Conservation (phyloP, 2,113 vertebrate species). For the Spilogale gracilis region DNA sequence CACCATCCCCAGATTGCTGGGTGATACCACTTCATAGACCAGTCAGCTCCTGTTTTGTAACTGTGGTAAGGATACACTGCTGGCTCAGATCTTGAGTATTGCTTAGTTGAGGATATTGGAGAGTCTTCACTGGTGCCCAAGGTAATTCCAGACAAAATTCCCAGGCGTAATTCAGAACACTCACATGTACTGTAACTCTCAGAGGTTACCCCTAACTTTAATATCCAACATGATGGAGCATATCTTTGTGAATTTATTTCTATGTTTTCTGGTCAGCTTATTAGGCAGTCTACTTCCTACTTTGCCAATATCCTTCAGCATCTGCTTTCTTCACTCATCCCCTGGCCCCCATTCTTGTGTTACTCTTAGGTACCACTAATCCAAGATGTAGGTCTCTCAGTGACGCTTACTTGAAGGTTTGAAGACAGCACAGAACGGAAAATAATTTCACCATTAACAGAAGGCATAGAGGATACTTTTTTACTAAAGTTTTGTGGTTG, state of each 20-base stretch:
- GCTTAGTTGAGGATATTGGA: neutral
- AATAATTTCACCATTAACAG: neutral
- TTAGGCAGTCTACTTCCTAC: neutral
- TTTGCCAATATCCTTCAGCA: neutral
- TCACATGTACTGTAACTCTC: neutral
- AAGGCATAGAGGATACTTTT: neutral
- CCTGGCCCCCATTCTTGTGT: neutral
- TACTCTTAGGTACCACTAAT: neutral
- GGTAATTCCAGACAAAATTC: neutral
- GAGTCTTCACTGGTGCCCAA: neutral
- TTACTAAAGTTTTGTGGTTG: neutral
- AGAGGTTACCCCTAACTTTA: neutral
- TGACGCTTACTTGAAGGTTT: neutral
- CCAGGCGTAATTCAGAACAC: neutral
- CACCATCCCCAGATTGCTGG: neutral
- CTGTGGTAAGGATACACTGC: neutral
- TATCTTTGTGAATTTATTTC: neutral
- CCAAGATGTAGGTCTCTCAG: neutral
- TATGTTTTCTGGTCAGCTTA: neutral
- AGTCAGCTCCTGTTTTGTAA: neutral
- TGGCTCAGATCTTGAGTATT: neutral
- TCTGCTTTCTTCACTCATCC: neutral
- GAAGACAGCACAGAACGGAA: neutral
- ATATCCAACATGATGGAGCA: neutral
- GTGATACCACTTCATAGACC: neutral